Conservation (phyloP, 2,888 invertebrate genomes). For the Papilio protenor region DNA sequence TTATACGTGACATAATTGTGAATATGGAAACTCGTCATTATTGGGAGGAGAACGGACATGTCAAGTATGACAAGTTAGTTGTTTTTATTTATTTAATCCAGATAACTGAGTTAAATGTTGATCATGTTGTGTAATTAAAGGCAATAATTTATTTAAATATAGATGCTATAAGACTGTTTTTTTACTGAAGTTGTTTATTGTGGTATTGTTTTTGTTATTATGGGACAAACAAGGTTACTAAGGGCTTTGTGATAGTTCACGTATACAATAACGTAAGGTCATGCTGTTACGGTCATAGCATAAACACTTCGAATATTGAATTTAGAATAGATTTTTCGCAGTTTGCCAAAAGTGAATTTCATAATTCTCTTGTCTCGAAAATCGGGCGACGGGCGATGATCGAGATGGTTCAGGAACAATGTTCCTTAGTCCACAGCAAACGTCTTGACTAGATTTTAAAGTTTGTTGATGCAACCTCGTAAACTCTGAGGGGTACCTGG, state of each 20-base stretch:
- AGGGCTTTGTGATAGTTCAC: constrained; percentile 11
- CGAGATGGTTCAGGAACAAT: too few species aligned
- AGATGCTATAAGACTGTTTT: neutral
- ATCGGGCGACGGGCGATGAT: too few species aligned
- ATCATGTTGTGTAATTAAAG: constrained; percentile 22
- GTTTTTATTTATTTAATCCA: constrained; percentile 3
- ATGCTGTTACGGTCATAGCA: neutral
- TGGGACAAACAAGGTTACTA: neutral
- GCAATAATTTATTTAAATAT: constrained; percentile 20
- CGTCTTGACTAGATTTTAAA: neutral
- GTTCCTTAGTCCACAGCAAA: neutral
- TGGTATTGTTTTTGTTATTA: constrained; percentile 3
- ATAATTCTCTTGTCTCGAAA: too few species aligned
- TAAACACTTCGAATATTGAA: neutral
- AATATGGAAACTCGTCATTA: constrained; percentile 78
- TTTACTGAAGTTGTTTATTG: constrained; percentile 6
- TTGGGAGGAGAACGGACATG: constrained; percentile 78
- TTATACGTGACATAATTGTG: constrained; percentile 61
- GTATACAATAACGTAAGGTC: neutral
- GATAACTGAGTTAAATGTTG: neutral
- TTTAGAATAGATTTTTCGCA: neutral
- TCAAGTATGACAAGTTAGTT: constrained; percentile 79
- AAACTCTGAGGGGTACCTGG: neutral
- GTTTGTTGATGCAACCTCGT: neutral
- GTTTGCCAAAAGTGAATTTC: neutral